A percentile compares a stretch with the other conserved stretches of the same genome.
phyloP scores from a whole-genome alignment of 2,113 vertebrate species.

The Benitochromis conjunctus region DNA sequence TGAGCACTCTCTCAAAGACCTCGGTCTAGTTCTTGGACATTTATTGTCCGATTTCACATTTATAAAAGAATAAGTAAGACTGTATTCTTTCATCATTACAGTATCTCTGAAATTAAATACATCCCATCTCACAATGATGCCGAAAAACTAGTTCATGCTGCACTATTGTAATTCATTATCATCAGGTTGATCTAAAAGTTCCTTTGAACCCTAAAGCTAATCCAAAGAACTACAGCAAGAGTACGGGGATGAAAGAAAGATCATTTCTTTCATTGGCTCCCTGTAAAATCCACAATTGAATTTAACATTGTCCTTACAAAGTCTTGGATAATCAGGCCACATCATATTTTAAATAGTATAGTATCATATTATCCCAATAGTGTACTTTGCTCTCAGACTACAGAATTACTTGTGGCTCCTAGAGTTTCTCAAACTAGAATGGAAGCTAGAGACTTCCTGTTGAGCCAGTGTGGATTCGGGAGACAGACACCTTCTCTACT shows the following conservation, averaged over 20 bases:
- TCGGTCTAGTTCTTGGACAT: background rate
- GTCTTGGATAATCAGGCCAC: background rate
- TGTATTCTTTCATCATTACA: background rate
- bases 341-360: background rate
- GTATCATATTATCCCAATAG: background rate
- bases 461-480: too few relatives aligned
- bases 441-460: background rate
- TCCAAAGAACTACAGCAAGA: background rate
- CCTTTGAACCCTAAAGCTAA: background rate
- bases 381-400: background rate
- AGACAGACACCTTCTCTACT: accelerated
- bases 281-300: background rate
- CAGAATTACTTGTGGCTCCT: background rate
- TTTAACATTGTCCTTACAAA: background rate
- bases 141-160: background rate
- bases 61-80: background rate
- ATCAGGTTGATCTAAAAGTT: background rate
- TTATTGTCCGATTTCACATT: background rate
- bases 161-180: background rate
- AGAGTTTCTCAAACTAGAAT: background rate
- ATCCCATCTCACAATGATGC: background rate
- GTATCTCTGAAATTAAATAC: background rate
- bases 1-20: background rate
- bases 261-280: background rate
- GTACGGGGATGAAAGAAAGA: background rate